Conservation (phyloP, 2,113 vertebrate species). For the Noctilio leporinus region DNA sequence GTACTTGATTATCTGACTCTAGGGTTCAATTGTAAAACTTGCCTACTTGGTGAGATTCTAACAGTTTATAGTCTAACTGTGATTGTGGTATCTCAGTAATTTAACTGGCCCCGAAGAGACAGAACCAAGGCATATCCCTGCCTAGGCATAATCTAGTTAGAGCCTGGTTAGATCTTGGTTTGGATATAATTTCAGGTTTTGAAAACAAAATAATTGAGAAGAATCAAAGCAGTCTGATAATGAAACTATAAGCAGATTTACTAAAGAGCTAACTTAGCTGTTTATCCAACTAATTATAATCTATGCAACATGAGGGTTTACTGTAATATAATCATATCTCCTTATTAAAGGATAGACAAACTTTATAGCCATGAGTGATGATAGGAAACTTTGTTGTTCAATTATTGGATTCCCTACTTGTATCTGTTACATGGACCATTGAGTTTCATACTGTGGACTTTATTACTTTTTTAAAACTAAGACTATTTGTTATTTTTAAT, state of each 20-base stretch:
- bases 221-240: not conserved
- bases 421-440: not conserved
- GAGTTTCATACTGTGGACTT: not conserved
- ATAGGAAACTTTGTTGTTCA: not conserved
- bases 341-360: not conserved
- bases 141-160: not conserved
- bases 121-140: not conserved
- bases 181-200: not conserved
- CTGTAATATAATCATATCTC: not conserved
- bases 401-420: not conserved
- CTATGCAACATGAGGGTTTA: not conserved
- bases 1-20: not conserved
- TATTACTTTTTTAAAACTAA: too few relatives aligned
- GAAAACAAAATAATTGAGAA: not conserved
- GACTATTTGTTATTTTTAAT: too few relatives aligned
- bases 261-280: not conserved
- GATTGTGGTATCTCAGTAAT: not conserved
- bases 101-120: not conserved
- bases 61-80: not conserved
- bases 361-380: not conserved
- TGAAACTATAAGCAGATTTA: not conserved
- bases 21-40: not conserved
- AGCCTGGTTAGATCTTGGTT: not conserved
- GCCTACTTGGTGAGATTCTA: not conserved
- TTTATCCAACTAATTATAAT: not conserved